These are phyloP conservation scores for Paguma larvata DNA, from an alignment of 2,797 vertebrate genomes.

Conservation along the genomic window DNA sequence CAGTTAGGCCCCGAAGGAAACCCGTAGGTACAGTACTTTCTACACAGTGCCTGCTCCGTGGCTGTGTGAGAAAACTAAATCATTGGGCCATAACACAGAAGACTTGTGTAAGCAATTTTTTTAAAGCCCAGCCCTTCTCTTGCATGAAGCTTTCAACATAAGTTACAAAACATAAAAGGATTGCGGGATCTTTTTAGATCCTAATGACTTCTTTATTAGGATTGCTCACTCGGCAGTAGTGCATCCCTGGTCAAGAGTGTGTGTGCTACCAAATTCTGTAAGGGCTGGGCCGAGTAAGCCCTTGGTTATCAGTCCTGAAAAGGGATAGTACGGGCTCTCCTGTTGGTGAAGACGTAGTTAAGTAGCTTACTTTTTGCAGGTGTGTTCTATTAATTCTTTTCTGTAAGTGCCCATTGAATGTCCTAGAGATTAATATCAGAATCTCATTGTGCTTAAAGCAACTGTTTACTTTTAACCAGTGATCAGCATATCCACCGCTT, in stretches of 20 bases:
- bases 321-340: background rate
- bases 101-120: background rate
- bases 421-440: background rate
- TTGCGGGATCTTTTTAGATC: background rate
- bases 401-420: background rate
- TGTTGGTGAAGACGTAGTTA: background rate
- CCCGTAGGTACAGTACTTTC: background rate
- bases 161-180: background rate
- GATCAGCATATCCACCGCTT: background rate
- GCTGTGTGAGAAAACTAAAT: background rate
- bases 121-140: background rate
- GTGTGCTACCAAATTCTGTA: background rate
- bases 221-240: background rate
- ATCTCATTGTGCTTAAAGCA: slow-evolving; percentile 29
- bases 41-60: background rate
- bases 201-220: background rate
- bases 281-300: background rate
- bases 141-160: background rate
- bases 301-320: background rate
- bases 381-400: background rate
- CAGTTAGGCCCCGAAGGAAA: background rate
- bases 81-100: background rate
- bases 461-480: slow-evolving; percentile 5
- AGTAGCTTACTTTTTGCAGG: background rate
- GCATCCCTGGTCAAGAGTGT: background rate